phyloP scores from a whole-genome alignment of 2,797 vertebrate genomes.

The Garrulus glandarius region DNA sequence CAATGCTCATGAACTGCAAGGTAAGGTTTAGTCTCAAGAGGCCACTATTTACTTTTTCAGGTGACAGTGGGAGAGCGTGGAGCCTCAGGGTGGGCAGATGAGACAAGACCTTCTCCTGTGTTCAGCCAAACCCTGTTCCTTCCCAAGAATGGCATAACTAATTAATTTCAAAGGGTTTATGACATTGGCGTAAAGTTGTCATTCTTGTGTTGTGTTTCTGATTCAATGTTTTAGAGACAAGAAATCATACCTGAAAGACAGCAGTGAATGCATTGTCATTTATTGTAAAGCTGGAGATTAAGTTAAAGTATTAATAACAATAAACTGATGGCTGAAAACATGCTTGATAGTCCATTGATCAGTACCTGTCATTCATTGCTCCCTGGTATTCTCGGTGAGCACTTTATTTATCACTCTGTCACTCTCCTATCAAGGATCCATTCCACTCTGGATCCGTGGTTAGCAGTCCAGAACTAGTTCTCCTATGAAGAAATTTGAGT shows the following conservation, averaged over 20 bases:
- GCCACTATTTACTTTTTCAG: not conserved
- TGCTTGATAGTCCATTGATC: constrained; percentile 59
- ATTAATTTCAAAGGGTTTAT: not conserved
- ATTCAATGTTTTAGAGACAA: not conserved
- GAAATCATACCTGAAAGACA: constrained; percentile 52
- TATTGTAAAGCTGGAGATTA: constrained; percentile 59
- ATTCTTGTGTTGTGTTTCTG: not conserved
- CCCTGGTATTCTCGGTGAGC: not conserved
- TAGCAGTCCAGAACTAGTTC: constrained; percentile 20
- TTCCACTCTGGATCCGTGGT: not conserved
- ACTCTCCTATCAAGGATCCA: not conserved
- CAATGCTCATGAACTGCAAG: not conserved
- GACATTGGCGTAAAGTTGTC: not conserved
- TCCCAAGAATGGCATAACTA: not conserved
- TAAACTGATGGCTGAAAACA: constrained; percentile 38
- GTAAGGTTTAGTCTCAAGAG: not conserved
- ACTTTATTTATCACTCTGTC: constrained; percentile 43
- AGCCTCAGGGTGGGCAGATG: not conserved
- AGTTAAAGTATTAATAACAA: constrained; percentile 63
- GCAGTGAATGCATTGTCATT: constrained; percentile 10
- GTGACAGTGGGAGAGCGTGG: rapidly evolving
- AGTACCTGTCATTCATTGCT: constrained; percentile 37
- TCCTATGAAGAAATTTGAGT: not conserved
- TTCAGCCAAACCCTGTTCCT: not conserved
- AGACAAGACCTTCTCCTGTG: rapidly evolving